Evolutionary conservation across 2,797 vertebrate genomes (phyloP), one percentile per base, ranked within the genome.

Genomic region (Cyprinodon diabolis): DNA sequence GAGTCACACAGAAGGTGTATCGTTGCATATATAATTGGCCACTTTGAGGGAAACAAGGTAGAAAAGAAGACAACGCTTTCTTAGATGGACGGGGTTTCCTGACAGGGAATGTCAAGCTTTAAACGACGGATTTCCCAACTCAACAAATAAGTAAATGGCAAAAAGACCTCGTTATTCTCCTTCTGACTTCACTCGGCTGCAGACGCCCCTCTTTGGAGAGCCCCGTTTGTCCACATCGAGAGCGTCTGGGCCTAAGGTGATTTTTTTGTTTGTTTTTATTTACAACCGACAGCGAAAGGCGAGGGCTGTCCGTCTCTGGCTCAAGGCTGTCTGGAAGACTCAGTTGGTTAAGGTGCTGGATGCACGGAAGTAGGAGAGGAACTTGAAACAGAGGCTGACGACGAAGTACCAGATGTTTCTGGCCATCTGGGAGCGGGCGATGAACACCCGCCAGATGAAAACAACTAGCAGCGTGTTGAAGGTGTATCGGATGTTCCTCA

Each of bases 321-420:
- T 68, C 1, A 63, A 75, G 63, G 84, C 17, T 48, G 35, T 3
- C 78, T 78, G 77, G 84, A 88, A 83, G 85, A 86, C 86, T 92
- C 88, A 90, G 82, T 89, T 91, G 89, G 85, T 90, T 72, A 90
- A 83, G 72, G 87, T 84, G 93, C 97, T 97, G 91, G 97, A 97
- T 15, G 95, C 96, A 87, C 96, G 95, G 91, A 98, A 97, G 93
- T 98, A 97, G 85, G 96, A 97, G 81, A 98, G 95, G 89, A 97
- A 97, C 94, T 98, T 99, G 89, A 97, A 98, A 91, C 97, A 98
- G 84, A 98, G 96, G 93, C 93, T 98, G 89, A 99, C 96, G 65
- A 99, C 96, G 81, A 98, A 97, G 93, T 97, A 96, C 97, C 97
- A 98, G 93, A 98, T 95, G 88, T 99, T 98, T 79, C 95, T 94